Conservation (phyloP, 2,797 vertebrate species). For the Onychomys leucogaster region DNA sequence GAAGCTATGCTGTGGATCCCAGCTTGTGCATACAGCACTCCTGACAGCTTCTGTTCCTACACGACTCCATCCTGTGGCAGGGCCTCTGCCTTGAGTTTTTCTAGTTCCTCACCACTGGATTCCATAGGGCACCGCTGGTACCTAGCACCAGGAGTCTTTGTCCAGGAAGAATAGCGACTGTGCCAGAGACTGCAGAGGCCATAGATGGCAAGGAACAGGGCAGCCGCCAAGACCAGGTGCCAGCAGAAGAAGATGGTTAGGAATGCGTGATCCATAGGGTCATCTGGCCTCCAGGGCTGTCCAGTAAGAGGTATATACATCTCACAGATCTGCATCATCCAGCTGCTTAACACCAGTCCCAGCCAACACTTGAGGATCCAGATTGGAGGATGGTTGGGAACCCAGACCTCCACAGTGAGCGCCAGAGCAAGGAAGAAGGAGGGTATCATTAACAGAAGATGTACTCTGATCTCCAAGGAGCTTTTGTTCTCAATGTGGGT, state of each 20-base stretch:
- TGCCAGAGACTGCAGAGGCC: slow-evolving; percentile 74
- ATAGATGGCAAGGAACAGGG: slow-evolving; percentile 18
- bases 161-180: background rate
- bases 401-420: slow-evolving; percentile 73
- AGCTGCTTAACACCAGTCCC: slow-evolving; percentile 70
- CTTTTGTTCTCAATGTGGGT: slow-evolving; percentile 65
- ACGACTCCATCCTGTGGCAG: background rate
- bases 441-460: slow-evolving; percentile 47
- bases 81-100: slow-evolving; percentile 22
- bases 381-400: slow-evolving; percentile 72
- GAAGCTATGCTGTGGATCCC: background rate
- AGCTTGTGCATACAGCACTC: background rate
- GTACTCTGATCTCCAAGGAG: slow-evolving; percentile 61
- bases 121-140: slow-evolving; percentile 52
- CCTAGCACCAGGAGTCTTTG: background rate
- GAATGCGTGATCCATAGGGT: slow-evolving; percentile 67
- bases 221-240: slow-evolving; percentile 68
- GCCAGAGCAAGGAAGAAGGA: slow-evolving; percentile 49
- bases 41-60: background rate
- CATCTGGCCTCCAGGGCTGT: slow-evolving; percentile 65
- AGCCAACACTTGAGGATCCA: slow-evolving; percentile 81
- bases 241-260: slow-evolving; percentile 82
- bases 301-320: slow-evolving; percentile 65
- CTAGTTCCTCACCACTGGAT: background rate
- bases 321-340: slow-evolving; percentile 69